Conservation (phyloP, 2,113 vertebrate species). For the Toxotes jaculatrix region DNA sequence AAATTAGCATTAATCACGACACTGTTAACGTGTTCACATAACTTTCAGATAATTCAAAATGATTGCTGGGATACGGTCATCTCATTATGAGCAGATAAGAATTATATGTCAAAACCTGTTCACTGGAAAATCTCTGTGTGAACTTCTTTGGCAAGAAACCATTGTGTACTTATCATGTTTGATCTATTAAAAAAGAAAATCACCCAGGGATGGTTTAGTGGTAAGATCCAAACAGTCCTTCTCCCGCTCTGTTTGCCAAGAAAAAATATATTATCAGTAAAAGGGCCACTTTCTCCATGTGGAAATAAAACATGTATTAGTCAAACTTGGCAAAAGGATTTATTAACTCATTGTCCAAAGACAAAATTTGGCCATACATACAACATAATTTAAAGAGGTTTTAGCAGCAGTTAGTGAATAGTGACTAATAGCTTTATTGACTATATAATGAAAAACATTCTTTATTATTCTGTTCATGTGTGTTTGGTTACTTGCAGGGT, state of each 20-base stretch:
- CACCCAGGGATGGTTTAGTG: background rate
- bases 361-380: no score
- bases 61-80: background rate
- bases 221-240: no score
- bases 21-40: background rate
- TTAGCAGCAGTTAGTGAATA: background rate
- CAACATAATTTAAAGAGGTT: background rate
- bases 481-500: conserved; percentile 68
- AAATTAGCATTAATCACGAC: background rate
- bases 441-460: background rate
- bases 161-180: background rate
- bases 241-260: no score
- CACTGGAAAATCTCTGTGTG: background rate
- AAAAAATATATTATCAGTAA: background rate
- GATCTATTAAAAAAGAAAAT: background rate
- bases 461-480: background rate
- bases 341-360: background rate
- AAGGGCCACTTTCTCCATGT: background rate
- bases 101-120: background rate
- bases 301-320: background rate
- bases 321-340: no score
- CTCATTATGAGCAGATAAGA: background rate
- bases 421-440: background rate
- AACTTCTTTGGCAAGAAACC: background rate
- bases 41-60: background rate